Percentiles rank a stretch among this genome's conserved stretches.
phyloP scores from a whole-genome alignment of 53 echinoderm and acorn worm species.

The Paelopatides confundens region DNA sequence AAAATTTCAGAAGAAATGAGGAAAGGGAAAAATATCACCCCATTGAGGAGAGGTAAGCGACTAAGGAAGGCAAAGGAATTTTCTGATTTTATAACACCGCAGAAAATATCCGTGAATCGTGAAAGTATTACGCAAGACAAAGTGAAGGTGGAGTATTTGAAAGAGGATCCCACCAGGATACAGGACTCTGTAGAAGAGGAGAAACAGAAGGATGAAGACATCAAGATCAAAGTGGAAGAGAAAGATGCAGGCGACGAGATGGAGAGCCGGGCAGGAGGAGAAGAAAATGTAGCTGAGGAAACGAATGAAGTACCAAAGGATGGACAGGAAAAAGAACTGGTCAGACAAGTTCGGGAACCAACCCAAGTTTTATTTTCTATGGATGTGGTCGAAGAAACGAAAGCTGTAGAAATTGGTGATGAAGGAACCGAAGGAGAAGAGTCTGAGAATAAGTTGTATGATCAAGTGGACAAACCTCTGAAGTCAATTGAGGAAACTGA shows the following conservation, averaged over 20 bases:
- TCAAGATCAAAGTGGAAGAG: constrained; percentile 39
- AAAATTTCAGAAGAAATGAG: not conserved
- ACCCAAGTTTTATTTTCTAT: not conserved
- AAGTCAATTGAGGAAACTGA: not conserved
- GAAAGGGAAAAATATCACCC: not conserved
- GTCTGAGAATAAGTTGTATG: constrained; percentile 30
- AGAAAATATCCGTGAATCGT: too few species aligned
- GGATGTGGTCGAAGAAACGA: not conserved
- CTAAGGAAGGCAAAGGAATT: constrained; percentile 23
- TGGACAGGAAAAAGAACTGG: not conserved
- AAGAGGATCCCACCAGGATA: too few species aligned
- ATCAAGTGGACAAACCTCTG: not conserved
- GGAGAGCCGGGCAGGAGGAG: not conserved
- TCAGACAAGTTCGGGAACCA: not conserved
- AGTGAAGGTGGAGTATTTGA: too few species aligned
- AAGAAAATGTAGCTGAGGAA: constrained; percentile 40
- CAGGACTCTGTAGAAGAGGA: constrained; percentile 73
- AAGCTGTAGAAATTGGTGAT: not conserved
- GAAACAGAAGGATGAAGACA: constrained; percentile 27
- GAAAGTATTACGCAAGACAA: not conserved
- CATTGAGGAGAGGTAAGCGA: constrained; percentile 26
- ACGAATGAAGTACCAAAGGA: constrained; percentile 10
- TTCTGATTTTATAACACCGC: constrained; percentile 30
- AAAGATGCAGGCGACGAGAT: not conserved
- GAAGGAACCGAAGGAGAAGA: not conserved